phyloP scores from a whole-genome alignment of 2,888 invertebrate genomes.

The Fabriciana adippe region DNA sequence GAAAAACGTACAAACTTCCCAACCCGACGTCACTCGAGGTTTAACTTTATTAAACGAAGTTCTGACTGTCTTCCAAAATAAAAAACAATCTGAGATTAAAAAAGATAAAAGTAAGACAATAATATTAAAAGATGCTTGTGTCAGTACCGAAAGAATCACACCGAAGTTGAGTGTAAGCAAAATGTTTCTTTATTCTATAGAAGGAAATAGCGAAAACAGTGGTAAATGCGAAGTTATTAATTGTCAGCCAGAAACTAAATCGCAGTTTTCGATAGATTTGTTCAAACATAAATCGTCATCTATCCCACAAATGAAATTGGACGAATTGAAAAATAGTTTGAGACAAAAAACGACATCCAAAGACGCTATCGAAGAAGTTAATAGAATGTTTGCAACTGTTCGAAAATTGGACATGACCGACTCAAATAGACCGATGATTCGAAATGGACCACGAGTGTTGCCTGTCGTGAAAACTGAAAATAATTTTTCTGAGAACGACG shows the following conservation, averaged over 20 bases:
- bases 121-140: conserved; percentile 56
- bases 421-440: conserved; percentile 59
- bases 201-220: conserved; percentile 43
- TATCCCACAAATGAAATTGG: conserved; percentile 74
- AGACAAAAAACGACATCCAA: conserved; percentile 64
- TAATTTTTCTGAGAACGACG: conserved; percentile 1
- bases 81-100: conserved; percentile 50
- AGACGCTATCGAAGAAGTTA: conserved; percentile 70
- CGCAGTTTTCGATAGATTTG: conserved; percentile 48
- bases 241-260: conserved; percentile 51
- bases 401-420: conserved; percentile 44
- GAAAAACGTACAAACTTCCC: conserved; percentile 58
- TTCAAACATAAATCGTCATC: conserved; percentile 69
- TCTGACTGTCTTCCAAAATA: conserved; percentile 65
- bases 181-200: conserved; percentile 58
- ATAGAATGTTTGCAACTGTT: conserved; percentile 72
- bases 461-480: conserved; percentile 63
- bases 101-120: conserved; percentile 45
- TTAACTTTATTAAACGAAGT: conserved; percentile 68
- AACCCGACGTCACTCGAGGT: conserved; percentile 54
- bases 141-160: conserved; percentile 53
- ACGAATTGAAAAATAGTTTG: conserved; percentile 63
- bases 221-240: conserved; percentile 57
- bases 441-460: conserved; percentile 67
- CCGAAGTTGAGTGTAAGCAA: conserved; percentile 51